Conservation (phyloP, 1,140 invertebrate species). For the Drosophila watanabei region DNA sequence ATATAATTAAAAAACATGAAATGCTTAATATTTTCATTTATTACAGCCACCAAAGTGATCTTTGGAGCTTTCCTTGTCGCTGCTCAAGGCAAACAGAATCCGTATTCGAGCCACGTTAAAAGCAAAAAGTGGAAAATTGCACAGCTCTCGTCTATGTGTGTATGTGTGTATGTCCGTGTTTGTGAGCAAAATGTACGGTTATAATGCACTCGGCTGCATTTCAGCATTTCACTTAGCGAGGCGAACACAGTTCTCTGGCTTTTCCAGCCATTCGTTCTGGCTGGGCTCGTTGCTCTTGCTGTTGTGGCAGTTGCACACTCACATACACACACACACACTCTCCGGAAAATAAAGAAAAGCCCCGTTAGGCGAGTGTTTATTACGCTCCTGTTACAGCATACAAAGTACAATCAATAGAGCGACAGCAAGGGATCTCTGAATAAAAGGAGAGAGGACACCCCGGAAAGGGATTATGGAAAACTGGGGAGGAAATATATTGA, state of each 20-base stretch:
- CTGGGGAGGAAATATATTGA: not conserved
- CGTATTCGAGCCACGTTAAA: constrained; percentile 65
- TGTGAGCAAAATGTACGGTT: constrained; percentile 72
- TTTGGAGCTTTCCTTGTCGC: constrained; percentile 42
- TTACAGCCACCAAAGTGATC: constrained; percentile 3
- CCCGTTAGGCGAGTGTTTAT: constrained; percentile 79
- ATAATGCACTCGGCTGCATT: constrained; percentile 65
- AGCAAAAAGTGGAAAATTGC: constrained; percentile 73
- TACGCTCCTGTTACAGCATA: constrained; percentile 83
- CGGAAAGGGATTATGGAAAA: not conserved
- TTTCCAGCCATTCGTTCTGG: constrained; percentile 54
- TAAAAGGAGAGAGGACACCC: constrained; percentile 12
- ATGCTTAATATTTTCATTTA: not conserved
- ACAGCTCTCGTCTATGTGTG: constrained; percentile 34
- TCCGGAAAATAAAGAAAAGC: constrained; percentile 60
- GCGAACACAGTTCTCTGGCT: constrained; percentile 49
- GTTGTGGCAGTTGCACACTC: constrained; percentile 45
- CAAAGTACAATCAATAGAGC: constrained; percentile 52
- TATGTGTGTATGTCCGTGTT: constrained; percentile 27
- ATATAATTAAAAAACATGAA: too few relatives aligned
- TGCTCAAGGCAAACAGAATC: constrained; percentile 61
- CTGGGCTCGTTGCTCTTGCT: constrained; percentile 43
- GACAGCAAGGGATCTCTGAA: not conserved
- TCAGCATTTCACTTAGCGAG: constrained; percentile 71
- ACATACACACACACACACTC: constrained; percentile 34